phyloP scores from a whole-genome alignment of 2,113 vertebrate genomes.

The Micronycteris hirsuta region DNA sequence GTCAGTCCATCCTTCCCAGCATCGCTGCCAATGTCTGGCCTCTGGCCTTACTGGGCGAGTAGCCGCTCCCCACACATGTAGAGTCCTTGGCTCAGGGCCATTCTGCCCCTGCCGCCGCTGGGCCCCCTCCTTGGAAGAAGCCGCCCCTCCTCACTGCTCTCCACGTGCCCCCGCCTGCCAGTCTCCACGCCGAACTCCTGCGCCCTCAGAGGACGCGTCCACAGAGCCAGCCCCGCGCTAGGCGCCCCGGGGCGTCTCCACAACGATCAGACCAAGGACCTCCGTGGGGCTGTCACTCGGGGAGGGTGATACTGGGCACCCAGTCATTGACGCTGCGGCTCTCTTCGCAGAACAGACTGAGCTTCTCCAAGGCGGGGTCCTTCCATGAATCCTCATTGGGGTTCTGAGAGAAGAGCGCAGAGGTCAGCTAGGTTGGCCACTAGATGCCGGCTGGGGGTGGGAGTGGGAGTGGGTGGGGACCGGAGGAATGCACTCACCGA shows the following conservation, averaged over 20 bases:
- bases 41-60: slow-evolving; percentile 49
- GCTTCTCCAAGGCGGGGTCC: slow-evolving; percentile 91
- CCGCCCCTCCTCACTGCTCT: slow-evolving; percentile 74
- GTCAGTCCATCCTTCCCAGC: slow-evolving; percentile 48
- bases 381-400: slow-evolving; percentile 93
- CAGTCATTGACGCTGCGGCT: slow-evolving; percentile 93
- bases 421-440: not conserved
- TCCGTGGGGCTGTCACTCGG: slow-evolving; percentile 83
- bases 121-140: slow-evolving; percentile 67
- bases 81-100: slow-evolving; percentile 62
- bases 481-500: slow-evolving; percentile 84
- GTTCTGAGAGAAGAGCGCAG: slow-evolving; percentile 81
- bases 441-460: fast-evolving
- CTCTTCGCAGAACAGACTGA: slow-evolving; percentile 93
- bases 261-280: slow-evolving; percentile 80
- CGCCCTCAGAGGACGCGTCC: slow-evolving; percentile 86
- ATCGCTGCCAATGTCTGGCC: slow-evolving; percentile 23
- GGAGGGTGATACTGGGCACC: slow-evolving; percentile 93
- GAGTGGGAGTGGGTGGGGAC: not conserved
- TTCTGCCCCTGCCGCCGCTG: not conserved
- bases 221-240: slow-evolving; percentile 82
- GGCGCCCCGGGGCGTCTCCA: slow-evolving; percentile 81
- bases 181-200: slow-evolving; percentile 81
- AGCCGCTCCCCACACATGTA: slow-evolving; percentile 66
- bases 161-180: slow-evolving; percentile 77